Evolutionary conservation across 2,797 vertebrate species (phyloP).

Genomic region (Salmo trutta): DNA sequence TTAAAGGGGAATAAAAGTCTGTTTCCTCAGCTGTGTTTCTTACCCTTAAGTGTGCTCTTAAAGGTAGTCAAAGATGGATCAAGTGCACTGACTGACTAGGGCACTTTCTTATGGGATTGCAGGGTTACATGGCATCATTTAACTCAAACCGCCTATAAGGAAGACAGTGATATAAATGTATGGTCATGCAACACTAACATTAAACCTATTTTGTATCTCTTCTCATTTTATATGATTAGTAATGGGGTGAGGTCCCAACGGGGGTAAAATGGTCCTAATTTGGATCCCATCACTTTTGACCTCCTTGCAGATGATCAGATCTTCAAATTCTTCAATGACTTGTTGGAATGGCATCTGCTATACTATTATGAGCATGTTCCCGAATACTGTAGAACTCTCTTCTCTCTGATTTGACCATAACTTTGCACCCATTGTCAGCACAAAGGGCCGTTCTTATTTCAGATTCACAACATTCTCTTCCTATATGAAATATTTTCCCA

Average conservation of each 20-base stretch:
- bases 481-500: constrained; percentile 35
- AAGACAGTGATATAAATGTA: neutral
- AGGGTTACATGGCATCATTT: constrained; percentile 3
- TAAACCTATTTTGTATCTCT: neutral
- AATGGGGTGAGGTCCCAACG: neutral
- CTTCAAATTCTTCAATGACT: neutral
- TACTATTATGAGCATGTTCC: neutral
- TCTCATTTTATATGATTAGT: neutral
- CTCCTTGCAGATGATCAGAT: neutral
- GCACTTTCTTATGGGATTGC: constrained; percentile 15
- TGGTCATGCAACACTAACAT: neutral
- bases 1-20: constrained; percentile 25
- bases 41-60: constrained; percentile 23
- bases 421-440: constrained; percentile 12
- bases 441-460: constrained; percentile 16
- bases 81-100: constrained; percentile 2
- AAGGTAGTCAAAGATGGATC: constrained; percentile 28
- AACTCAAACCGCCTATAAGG: neutral
- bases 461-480: constrained; percentile 36
- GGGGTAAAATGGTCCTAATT: constrained; percentile 2
- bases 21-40: neutral
- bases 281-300: neutral
- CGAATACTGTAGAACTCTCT: neutral
- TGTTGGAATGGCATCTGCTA: neutral
- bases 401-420: constrained; percentile 2